Evolutionary conservation across 2,888 invertebrate genomes (phyloP), one percentile per base, ranked within the genome.

Genomic region (Callosobruchus maculatus): DNA sequence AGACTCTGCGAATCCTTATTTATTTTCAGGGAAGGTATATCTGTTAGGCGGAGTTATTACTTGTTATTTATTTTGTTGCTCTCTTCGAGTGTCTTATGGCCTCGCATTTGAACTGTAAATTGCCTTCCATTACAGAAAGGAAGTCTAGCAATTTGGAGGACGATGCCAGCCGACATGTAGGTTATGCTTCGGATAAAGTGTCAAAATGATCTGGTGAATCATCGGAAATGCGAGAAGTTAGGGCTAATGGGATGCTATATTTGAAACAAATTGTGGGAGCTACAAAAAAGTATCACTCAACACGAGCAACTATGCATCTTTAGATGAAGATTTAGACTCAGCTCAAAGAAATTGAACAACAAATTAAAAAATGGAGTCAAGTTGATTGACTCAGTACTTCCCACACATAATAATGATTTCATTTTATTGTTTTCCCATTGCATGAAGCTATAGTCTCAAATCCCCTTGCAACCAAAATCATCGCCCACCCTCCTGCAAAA

Each of bases 11-110:
- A 77, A 77, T 81, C 81, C 82, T 83, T 83, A 82, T 82, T 83
- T 83, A 82, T 83, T 81, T 82, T 81, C 79, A 81, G 81, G 83
- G 82, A 83, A 81, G 83, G 76, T 80, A 80, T 80, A 83, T 83
- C 82, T 82, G 83, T 83, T 80, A 78, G 69, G 72, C 71, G 72
- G 75, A 72, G 70, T 72, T 73, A 71, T 73, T 76, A 69, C 72
- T 49, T 74, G 76, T 71, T 71, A 71, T 75, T 75, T 75, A 70
- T 70, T 70, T 72, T 74, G 72, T 68, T 73, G 72, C 67, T 73
- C 49, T 49, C 49, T 3, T 49, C 49, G 49, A 49, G 49, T 49
- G 49, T 49, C 49, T 49, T 49, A 49, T 49, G 49, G 49, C 49
- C 49, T 49, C 49, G 49, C 49, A 49, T 49, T 49, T 49, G 49